Evolutionary conservation across 2,113 vertebrate species (phyloP), one percentile per base, ranked within the genome.

Genomic region (Martes martes): DNA sequence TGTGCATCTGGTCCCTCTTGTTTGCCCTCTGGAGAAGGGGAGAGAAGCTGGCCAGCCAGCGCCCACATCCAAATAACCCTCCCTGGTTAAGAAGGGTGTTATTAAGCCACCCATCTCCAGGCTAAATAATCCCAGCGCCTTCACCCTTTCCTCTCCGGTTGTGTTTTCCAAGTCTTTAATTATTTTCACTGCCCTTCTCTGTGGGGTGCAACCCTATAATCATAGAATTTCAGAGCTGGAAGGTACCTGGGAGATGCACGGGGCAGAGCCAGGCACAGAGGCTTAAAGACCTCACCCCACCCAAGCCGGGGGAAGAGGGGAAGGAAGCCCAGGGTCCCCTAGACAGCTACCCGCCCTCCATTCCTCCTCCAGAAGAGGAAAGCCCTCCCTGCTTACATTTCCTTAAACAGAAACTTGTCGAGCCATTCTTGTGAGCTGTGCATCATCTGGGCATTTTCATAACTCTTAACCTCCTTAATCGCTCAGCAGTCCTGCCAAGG

Each of bases 141-240:
- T 95, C 94, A 89, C 52, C 26, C 94, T 94, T 93, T 88, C 86
- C 63, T 97, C 94, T 92, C 91, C 47, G 96, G 80, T 91, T 42
- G 74, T 95, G 36, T 96, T 94, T 93, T 94, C 80, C 19, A 87
- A 89, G 94, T 24, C 92, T 97, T 73, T 90, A 93, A 92, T 96
- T 88, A 92, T 92, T 92, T 90, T 65, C n/a, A 55, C 16, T 67
- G 88, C 80, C 59, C 14, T 73, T 96, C 79, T 92, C n/a, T 61
- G 57, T n/a, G 78, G 84, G 89, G 19, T 13, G 19, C 65, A 36
- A 57, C n/a, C 81, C 93, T 96, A 33, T 92, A 84, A 91, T 97
- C 78, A 91, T 1, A 45, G 81, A 93, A 73, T 81, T 93, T 93
- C 81, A 57, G 85, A 52, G 67, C 96, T 93, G 71, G 81, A 83